Conservation (phyloP, 2,797 vertebrate species). For the Danio aesculapii region DNA sequence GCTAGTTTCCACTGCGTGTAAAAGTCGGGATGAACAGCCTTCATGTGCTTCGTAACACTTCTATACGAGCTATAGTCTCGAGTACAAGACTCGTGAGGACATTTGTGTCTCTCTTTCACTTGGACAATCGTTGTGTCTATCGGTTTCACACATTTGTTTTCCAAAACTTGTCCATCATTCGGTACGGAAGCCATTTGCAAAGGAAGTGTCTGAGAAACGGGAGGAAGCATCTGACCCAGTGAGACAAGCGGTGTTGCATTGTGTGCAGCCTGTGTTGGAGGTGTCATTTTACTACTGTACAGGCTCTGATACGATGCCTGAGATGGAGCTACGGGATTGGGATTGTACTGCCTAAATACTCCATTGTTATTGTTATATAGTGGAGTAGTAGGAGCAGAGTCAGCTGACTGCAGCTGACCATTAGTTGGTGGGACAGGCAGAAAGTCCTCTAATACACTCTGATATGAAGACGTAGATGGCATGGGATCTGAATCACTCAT, state of each 20-base stretch:
- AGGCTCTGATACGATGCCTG: slow-evolving; percentile 52
- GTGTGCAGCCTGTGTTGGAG: slow-evolving; percentile 47
- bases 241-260: slow-evolving; percentile 54
- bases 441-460: slow-evolving; percentile 62
- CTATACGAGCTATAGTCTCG: slow-evolving; percentile 90
- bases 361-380: slow-evolving; percentile 61
- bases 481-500: slow-evolving; percentile 64
- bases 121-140: slow-evolving; percentile 44
- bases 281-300: slow-evolving; percentile 57
- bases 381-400: slow-evolving; percentile 60
- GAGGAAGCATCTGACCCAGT: slow-evolving; percentile 58
- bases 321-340: slow-evolving; percentile 54
- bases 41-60: slow-evolving; percentile 97
- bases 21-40: slow-evolving; percentile 89
- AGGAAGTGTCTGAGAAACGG: slow-evolving; percentile 68
- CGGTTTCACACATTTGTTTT: slow-evolving; percentile 50
- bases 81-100: slow-evolving; percentile 88
- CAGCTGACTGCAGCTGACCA: slow-evolving; percentile 45
- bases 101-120: slow-evolving; percentile 83
- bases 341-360: slow-evolving; percentile 57
- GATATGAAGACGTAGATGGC: slow-evolving; percentile 63
- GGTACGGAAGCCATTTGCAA: slow-evolving; percentile 63
- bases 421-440: slow-evolving; percentile 58
- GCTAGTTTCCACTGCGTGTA: slow-evolving; percentile 90
- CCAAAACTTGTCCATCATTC: slow-evolving; percentile 57